A percentile compares a stretch with the other conserved stretches of the same genome.
Conservation (phyloP, 2,113 vertebrate genomes). For the Coregonus clupeaformis region DNA sequence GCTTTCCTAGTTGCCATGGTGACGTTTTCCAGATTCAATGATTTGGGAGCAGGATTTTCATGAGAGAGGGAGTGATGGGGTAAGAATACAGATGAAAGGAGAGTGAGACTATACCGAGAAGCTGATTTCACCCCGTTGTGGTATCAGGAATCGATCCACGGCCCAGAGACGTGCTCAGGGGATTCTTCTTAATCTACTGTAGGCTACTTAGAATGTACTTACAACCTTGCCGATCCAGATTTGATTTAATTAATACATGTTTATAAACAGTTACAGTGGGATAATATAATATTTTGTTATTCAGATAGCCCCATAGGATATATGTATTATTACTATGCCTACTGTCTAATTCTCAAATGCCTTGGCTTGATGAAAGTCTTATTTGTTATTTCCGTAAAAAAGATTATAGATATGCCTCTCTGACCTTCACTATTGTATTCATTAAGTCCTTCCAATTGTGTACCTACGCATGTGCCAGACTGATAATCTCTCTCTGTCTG, state of each 20-base stretch:
- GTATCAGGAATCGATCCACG: neutral
- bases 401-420: too few species aligned
- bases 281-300: neutral
- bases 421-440: neutral
- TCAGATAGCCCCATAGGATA: neutral
- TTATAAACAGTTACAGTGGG: neutral
- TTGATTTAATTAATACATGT: neutral
- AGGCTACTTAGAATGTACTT: too few species aligned
- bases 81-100: constrained; percentile 62
- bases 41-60: constrained; percentile 67
- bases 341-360: neutral
- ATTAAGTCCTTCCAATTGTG: neutral
- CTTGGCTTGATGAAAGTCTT: too few species aligned
- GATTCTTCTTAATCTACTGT: too few species aligned
- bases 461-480: neutral
- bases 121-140: constrained; percentile 37
- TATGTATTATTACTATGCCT: too few species aligned
- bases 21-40: constrained; percentile 52
- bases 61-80: constrained; percentile 52
- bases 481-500: neutral
- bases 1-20: constrained; percentile 73
- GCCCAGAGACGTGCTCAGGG: too few species aligned
- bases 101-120: constrained; percentile 40
- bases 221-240: neutral
- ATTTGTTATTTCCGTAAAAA: too few species aligned